Evolutionary conservation across 2,797 vertebrate genomes (phyloP).

Genomic region (Pyrrhura leucotis): DNA sequence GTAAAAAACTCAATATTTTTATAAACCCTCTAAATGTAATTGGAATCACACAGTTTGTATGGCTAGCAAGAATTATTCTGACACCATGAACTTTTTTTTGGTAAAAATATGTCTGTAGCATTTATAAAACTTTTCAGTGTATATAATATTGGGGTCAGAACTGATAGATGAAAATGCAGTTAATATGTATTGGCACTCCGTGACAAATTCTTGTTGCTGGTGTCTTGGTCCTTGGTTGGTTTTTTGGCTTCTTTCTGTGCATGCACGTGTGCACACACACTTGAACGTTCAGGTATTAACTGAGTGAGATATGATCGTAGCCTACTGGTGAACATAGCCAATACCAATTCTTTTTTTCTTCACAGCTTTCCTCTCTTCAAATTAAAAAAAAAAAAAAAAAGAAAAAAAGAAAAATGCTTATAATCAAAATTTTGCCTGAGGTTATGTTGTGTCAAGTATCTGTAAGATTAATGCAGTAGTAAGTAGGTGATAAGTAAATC

Average conservation of each 20-base stretch:
- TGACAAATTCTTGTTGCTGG: background rate
- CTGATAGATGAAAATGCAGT: background rate
- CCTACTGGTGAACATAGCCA: background rate
- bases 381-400: background rate
- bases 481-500: background rate
- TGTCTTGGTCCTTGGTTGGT: background rate
- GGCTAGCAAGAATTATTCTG: background rate
- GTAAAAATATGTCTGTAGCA: background rate
- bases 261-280: rapidly evolving
- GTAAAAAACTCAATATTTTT: background rate
- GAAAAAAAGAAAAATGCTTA: background rate
- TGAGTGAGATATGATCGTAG: background rate
- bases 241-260: background rate
- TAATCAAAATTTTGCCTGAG: background rate
- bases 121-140: background rate
- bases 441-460: background rate
- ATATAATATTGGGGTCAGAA: background rate
- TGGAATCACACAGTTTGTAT: background rate
- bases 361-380: background rate
- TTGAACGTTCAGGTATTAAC: background rate
- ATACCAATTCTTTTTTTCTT: background rate
- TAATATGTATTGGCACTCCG: background rate
- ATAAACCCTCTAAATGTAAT: background rate
- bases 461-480: background rate
- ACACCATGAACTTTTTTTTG: background rate